A percentile compares a stretch with the other conserved stretches of the same genome.
phyloP scores from a whole-genome alignment of 2,888 invertebrate species.

The Pyrrhosoma nymphula region DNA sequence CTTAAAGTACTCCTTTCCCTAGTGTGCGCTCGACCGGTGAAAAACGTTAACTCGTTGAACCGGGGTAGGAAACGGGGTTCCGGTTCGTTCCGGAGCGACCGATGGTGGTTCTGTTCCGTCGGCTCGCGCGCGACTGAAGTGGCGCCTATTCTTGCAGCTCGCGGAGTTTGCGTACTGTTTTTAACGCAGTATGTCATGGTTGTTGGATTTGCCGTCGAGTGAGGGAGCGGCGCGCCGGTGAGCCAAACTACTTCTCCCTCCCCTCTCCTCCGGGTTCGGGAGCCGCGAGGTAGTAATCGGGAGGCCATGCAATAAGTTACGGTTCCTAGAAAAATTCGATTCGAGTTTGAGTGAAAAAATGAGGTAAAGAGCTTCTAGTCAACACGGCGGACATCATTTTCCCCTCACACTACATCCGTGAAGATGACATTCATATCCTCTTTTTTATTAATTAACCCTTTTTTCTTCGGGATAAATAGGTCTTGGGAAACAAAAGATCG shows the following conservation, averaged over 20 bases:
- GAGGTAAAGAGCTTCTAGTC: too few relatives aligned
- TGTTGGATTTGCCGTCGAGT: not conserved
- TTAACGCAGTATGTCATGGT: not conserved
- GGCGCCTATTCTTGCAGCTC: not conserved
- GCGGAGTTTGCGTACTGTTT: not conserved
- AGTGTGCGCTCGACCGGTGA: not conserved
- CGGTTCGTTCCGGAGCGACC: not conserved
- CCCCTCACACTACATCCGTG: too few relatives aligned
- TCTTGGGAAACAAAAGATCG: too few relatives aligned
- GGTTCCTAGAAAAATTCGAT: too few relatives aligned
- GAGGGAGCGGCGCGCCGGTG: not conserved
- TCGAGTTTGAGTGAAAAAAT: too few relatives aligned
- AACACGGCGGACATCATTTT: too few relatives aligned
- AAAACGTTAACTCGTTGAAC: not conserved
- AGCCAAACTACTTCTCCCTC: not conserved
- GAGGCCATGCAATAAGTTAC: too few relatives aligned
- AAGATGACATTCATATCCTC: too few relatives aligned
- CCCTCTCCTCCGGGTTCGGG: not conserved
- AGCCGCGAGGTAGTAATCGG: too few relatives aligned
- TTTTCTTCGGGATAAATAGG: too few relatives aligned
- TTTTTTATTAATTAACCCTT: too few relatives aligned
- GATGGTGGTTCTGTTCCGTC: not conserved
- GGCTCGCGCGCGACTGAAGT: not conserved
- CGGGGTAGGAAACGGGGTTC: not conserved
- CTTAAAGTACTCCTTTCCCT: not conserved